A percentile compares a stretch with the other conserved stretches of the same genome.
phyloP scores from a whole-genome alignment of 2,113 vertebrate genomes.

The Cavia porcellus region DNA sequence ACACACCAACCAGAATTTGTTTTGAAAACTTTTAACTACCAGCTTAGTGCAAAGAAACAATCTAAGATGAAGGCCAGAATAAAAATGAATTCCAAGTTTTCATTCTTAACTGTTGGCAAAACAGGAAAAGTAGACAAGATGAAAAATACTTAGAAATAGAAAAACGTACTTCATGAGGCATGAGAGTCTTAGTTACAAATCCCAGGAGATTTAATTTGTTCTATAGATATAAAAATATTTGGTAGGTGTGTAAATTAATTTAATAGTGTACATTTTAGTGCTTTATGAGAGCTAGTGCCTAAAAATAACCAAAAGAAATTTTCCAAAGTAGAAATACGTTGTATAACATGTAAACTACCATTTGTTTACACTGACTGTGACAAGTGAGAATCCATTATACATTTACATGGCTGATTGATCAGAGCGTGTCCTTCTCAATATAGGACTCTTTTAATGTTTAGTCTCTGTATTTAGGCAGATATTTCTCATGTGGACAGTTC shows the following conservation, averaged over 20 bases:
- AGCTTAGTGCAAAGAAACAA: constrained; percentile 50
- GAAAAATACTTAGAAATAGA: neutral
- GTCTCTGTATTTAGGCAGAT: neutral
- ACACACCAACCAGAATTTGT: constrained; percentile 25
- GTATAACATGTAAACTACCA: neutral
- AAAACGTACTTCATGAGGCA: constrained; percentile 21
- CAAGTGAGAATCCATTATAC: neutral
- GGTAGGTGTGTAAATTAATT: constrained; percentile 42
- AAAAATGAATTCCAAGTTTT: constrained; percentile 34
- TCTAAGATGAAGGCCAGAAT: constrained; percentile 20
- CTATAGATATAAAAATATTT: constrained; percentile 11
- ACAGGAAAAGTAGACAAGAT: neutral
- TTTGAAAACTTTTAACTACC: constrained; percentile 63
- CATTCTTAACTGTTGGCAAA: neutral
- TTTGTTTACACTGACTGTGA: constrained; percentile 11
- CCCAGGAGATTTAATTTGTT: constrained; percentile 55
- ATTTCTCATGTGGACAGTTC: neutral
- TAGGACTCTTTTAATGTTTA: neutral
- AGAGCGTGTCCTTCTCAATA: neutral
- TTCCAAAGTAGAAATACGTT: neutral
- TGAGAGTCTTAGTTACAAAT: constrained; percentile 46
- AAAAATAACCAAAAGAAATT: constrained; percentile 31
- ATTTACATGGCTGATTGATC: neutral
- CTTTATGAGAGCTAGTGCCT: neutral
- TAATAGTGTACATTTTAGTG: constrained; percentile 40